Conservation (phyloP, 2,113 vertebrate genomes). For the Stomatorhinus ivindoensis region DNA sequence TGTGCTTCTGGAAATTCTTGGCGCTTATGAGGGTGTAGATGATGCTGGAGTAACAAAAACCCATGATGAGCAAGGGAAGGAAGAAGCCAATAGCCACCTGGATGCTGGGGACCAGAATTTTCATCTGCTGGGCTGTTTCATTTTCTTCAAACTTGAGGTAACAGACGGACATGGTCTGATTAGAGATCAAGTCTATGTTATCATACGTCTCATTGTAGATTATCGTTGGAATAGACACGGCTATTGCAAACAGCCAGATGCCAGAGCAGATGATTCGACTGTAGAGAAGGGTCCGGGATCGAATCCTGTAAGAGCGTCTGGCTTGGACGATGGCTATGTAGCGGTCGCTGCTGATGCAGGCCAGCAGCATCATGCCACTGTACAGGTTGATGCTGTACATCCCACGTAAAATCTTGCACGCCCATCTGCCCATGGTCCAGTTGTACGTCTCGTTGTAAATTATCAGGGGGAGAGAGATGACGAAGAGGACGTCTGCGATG, state of each 20-base stretch:
- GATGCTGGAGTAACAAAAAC: slow-evolving; percentile 71
- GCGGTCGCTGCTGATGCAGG: slow-evolving; percentile 78
- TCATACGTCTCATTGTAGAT: slow-evolving; percentile 50
- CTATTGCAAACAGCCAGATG: slow-evolving; percentile 64
- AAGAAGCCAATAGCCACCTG: slow-evolving; percentile 78
- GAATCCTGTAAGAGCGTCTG: slow-evolving; percentile 64
- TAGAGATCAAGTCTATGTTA: rapidly evolving
- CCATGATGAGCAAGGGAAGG: slow-evolving; percentile 73
- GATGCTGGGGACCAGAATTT: slow-evolving; percentile 65
- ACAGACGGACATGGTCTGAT: slow-evolving; percentile 44
- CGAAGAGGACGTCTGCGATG: slow-evolving; percentile 76
- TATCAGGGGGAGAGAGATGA: slow-evolving; percentile 78
- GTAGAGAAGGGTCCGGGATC: slow-evolving; percentile 47
- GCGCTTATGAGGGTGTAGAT: slow-evolving; percentile 62
- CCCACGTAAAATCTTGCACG: slow-evolving; percentile 70
- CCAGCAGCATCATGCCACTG: slow-evolving; percentile 84
- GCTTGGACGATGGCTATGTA: slow-evolving; percentile 86
- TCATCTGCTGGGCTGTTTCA: slow-evolving; percentile 50
- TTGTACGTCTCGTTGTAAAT: slow-evolving; percentile 51
- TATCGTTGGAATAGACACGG: slow-evolving; percentile 67
- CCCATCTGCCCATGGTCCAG: slow-evolving; percentile 64
- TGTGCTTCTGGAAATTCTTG: slow-evolving; percentile 72
- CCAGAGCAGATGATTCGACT: slow-evolving; percentile 60
- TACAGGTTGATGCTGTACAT: slow-evolving; percentile 82
- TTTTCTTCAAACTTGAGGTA: slow-evolving; percentile 45